Base-by-base conservation (phyloP, 2,797 vertebrate genomes). In the Gadopsis marmoratus region DNA sequence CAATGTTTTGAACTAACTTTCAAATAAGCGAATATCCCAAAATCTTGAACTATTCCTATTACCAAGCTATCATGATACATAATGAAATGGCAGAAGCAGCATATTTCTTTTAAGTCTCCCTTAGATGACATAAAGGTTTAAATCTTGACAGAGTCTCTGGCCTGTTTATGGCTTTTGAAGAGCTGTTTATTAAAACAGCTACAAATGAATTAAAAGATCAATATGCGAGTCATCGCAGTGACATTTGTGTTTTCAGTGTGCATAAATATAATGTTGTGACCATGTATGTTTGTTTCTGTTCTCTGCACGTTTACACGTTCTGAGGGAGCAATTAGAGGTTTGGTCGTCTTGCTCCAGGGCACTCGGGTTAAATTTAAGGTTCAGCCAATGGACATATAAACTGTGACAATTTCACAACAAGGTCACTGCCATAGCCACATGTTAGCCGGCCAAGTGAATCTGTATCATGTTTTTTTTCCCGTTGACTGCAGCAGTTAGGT, bases 321-420 rank as follows among this genome's bases (percentile, higher is more conserved):
- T 64, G 35, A 74, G 56, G 54, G 54, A 89, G 82, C 60, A 66
- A 63, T 79, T 79, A 65, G 62, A 81, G 78, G 79, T 79, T 83
- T 68, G 86, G 78, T 79, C 45, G n/a, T 79, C 66, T 71, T 73
- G 78, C 85, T 86, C 53, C 55, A 12, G 63, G 79, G 65, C 76
- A 59, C 69, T 71, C 16, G 17, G 74, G 75, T 78, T 73, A 75
- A 78, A 74, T 78, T 78, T 82, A 80, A 65, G 72, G 68, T 81
- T 51, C 61, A 71, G 63, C 71, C 59, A 68, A 74, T 86, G 41
- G 64, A 85, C 84, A 84, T 73, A 55, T 61, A 79, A 92, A 85
- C 71, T 47, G 56, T 74, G 65, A 83, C 74, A 75, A 62, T 76
- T 81, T 77, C 78, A 81, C 33, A 71, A 63, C 74, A 74, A 87